Base-by-base conservation (phyloP, 2,797 vertebrate species). In the Arnoldichthys spilopterus region DNA sequence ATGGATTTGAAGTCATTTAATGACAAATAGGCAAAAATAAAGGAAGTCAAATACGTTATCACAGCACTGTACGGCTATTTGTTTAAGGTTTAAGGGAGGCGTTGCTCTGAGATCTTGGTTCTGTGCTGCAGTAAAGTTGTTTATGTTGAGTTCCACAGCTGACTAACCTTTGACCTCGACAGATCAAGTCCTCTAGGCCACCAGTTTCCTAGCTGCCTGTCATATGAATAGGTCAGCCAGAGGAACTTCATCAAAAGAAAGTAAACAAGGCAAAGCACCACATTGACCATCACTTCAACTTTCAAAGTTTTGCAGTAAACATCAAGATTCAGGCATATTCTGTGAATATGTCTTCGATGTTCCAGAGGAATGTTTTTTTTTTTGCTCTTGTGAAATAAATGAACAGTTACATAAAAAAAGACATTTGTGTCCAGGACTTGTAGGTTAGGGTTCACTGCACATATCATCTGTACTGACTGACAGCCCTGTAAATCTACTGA, bases 171-270 rank as follows among this genome's bases (percentile, higher is more conserved):
- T 86, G 82, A 86, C 82, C 30, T 70, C 15, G 61, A 43, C 16
- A 71, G 76, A 81, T 82, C 47, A 72, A 67, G 7, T 47, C 12
- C 37, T 47, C 28, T 70, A 22, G 37, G 49, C 7, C 6, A 84
- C 86, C 16, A 69, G 53, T 79, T 82, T 85, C 70, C 82, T 80
- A 76, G 78, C 72, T 78, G 64, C 58, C 80, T 8, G n/a, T 30
- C 22, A 20, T 30, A 47, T 24, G 34, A 20, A 28, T 20, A 43
- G 34, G 62, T 66, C 34, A 22, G 34, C 20, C 7, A 37, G 32
- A 37, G 32, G 30, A 30, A 59, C 56, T 59, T 6, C 13, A 20
- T 30, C 28, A 34, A 18, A 56, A 7, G 30, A 15, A 34, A 8
- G 28, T 9, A 62, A 34, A 32, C 58, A 61, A 20, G 15, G n/a